Evolutionary conservation across 2,113 vertebrate species (phyloP).

Genomic region (Pollachius pollachius): DNA sequence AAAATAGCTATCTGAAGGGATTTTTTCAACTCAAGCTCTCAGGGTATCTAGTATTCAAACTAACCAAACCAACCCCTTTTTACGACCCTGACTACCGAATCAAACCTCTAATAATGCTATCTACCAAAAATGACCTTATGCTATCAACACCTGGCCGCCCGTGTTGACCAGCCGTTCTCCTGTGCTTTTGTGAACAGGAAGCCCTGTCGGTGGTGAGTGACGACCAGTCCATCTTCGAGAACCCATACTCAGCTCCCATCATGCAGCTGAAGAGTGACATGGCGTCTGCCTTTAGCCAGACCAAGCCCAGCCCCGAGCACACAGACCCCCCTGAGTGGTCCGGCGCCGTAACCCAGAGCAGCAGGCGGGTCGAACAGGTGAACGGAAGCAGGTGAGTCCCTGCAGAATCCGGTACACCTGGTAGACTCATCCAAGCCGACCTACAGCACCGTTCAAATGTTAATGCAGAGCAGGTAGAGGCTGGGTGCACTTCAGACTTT

Average conservation of each 20-base stretch:
- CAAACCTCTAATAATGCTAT: too few species aligned
- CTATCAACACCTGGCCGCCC: too few species aligned
- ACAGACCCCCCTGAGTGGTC: constrained; percentile 71
- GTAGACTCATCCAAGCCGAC: too few species aligned
- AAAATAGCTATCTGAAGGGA: neutral
- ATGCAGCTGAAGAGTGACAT: constrained; percentile 79
- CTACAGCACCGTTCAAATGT: too few species aligned
- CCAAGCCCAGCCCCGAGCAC: constrained; percentile 68
- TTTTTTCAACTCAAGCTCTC: too few species aligned
- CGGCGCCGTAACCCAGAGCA: constrained; percentile 41
- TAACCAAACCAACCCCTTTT: too few species aligned
- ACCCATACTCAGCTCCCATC: constrained; percentile 63
- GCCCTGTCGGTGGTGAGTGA: constrained; percentile 81
- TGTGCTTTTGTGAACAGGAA: constrained; percentile 66
- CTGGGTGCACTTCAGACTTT: too few species aligned
- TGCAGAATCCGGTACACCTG: too few species aligned
- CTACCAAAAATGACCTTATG: too few species aligned
- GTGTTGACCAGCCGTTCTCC: neutral
- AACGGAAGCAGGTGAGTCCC: constrained; percentile 78
- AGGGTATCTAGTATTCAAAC: too few species aligned
- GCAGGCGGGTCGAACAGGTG: constrained; percentile 74
- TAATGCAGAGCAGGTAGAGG: too few species aligned
- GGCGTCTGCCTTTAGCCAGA: constrained; percentile 66
- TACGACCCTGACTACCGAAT: too few species aligned
- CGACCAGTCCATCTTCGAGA: constrained; percentile 78